Evolutionary conservation across 2,113 vertebrate genomes (phyloP), one percentile per base, ranked within the genome.

Genomic region (Sterna hirundo): DNA sequence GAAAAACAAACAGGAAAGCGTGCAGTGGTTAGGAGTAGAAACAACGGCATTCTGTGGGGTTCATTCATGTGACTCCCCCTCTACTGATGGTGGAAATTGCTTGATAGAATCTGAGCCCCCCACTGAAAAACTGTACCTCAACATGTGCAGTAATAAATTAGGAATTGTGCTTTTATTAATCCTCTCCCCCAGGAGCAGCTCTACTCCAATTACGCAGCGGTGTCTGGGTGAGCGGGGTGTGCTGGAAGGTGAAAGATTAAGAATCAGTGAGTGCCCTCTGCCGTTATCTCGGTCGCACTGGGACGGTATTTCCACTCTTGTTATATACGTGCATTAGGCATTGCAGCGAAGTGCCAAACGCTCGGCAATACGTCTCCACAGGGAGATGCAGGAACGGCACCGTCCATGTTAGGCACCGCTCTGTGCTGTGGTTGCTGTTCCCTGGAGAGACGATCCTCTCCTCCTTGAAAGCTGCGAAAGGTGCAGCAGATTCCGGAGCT

Each of bases 251-350:
- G 70, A 36, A 74, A 20, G n/a, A 93, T 36, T 27, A 61, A 92
- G 90, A 61, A 60, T 65, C 61, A 38, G 3, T 68, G 81, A 96
- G 76, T 97, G 96, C 97, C 97, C 97, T 97, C 97, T 98, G 80
- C 96, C 88, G 97, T 87, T 97, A 64, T 60, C 30, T 91, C 23
- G 10, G 23, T 47, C 36, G 44, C 51, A 60, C 46, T 38, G 60
- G 86, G 68, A 85, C 23, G 42, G 2, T 13, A 42, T 55, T 89
- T 70, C 46, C 49, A 9, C 22, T 71, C n/a, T 17, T 34, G 27
- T 20, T 27, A 14, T 49, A 10, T 3, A 3, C 1, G 15, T 20
- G 22, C 44, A 21, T 69, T 44, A 54, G 20, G 26, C 54, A 32
- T 25, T 46, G 36, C 83, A 80, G 17, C 1, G 1, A 65, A 66